Conservation (phyloP, 2,113 vertebrate species). For the Oncorhynchus tshawytscha region DNA sequence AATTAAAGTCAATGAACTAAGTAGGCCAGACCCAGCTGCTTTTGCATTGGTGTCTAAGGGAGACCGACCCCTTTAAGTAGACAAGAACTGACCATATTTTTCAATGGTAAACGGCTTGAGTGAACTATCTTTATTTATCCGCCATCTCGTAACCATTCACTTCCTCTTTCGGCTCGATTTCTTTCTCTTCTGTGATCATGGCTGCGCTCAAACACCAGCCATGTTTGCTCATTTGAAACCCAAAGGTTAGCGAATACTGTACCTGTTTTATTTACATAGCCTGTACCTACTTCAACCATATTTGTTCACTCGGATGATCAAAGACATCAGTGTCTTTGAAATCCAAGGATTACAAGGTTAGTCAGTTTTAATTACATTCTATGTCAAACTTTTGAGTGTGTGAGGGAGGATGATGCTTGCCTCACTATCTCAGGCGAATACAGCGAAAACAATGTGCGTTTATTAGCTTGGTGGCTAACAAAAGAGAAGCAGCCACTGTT, state of each 20-base stretch:
- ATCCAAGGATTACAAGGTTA: constrained; percentile 65
- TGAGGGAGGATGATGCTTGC: constrained; percentile 65
- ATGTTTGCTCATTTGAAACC: constrained; percentile 81
- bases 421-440: constrained; percentile 53
- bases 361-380: constrained; percentile 57
- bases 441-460: constrained; percentile 74
- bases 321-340: constrained; percentile 45
- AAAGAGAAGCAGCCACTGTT: constrained; percentile 51
- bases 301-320: constrained; percentile 44
- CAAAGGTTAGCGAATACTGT: constrained; percentile 69
- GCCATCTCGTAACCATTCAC: constrained; percentile 38
- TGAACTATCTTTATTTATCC: too few relatives aligned
- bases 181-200: constrained; percentile 76
- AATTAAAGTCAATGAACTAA: too few relatives aligned
- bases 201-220: constrained; percentile 76
- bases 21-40: too few relatives aligned
- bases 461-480: constrained; percentile 62
- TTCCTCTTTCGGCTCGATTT: constrained; percentile 69
- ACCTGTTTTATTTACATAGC: constrained; percentile 71
- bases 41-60: too few relatives aligned
- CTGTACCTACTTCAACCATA: constrained; percentile 49
- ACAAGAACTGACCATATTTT: too few relatives aligned
- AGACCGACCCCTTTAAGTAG: too few relatives aligned
- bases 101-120: too few relatives aligned
- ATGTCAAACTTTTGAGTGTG: constrained; percentile 66